Percentiles rank a stretch among this genome's conserved stretches.
phyloP scores from a whole-genome alignment of 2,797 vertebrate genomes.

The Ciconia nigra region DNA sequence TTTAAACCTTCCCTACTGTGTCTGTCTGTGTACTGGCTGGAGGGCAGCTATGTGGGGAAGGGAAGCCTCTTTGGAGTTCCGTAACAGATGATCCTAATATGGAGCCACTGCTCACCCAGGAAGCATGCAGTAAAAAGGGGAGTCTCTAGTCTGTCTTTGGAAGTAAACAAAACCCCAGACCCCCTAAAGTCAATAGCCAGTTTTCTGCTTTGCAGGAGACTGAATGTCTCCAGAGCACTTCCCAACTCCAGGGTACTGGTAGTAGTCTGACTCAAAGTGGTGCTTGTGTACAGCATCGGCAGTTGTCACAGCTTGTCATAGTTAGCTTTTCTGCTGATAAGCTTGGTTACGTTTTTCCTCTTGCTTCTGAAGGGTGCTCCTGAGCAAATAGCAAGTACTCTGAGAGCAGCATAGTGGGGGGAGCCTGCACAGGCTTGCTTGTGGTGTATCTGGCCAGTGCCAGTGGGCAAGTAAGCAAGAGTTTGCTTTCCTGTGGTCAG shows the following conservation, averaged over 20 bases:
- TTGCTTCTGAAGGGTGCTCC: neutral
- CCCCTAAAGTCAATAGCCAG: neutral
- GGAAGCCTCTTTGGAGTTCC: neutral
- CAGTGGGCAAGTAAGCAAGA: neutral
- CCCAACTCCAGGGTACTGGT: neutral
- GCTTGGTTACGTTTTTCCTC: neutral
- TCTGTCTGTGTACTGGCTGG: neutral
- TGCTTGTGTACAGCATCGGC: neutral
- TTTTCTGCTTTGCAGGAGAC: neutral
- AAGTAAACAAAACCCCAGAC: neutral
- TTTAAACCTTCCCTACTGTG: neutral
- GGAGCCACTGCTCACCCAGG: neutral
- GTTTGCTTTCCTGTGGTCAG: neutral
- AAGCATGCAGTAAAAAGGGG: neutral
- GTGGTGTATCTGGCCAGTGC: neutral
- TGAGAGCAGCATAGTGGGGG: neutral
- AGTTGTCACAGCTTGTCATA: neutral
- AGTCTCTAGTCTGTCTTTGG: neutral
- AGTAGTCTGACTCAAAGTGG: neutral
- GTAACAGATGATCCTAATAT: neutral
- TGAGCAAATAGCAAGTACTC: neutral
- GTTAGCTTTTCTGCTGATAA: neutral
- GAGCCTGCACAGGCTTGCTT: neutral
- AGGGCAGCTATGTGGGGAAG: neutral
- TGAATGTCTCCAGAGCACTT: neutral